phyloP scores from a whole-genome alignment of 1,140 invertebrate genomes.

The Eumeta japonica region DNA sequence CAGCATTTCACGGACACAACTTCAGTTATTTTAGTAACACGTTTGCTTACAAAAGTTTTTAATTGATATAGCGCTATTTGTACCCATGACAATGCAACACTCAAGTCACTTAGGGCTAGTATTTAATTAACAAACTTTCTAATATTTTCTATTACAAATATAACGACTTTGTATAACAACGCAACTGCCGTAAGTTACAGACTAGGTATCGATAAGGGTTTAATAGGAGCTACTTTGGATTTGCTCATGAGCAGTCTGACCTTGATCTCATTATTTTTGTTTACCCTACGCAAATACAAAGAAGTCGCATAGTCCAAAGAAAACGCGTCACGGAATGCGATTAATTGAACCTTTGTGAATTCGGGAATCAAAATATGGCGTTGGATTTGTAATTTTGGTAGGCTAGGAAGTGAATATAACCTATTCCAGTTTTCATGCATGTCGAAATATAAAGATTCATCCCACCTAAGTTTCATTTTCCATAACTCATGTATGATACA shows the following conservation, averaged over 20 bases:
- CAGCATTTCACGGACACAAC: constrained; percentile 7
- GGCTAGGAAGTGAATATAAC: neutral
- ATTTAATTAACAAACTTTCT: too few relatives aligned
- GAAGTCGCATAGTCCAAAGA: too few relatives aligned
- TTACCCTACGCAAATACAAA: too few relatives aligned
- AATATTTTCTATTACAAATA: too few relatives aligned
- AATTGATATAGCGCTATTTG: constrained; percentile 11
- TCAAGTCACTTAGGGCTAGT: constrained; percentile 24
- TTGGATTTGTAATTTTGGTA: constrained; percentile 2
- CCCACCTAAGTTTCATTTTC: constrained; percentile 8
- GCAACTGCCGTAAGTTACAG: constrained; percentile 3
- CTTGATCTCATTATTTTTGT: too few relatives aligned
- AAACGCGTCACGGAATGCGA: too few relatives aligned
- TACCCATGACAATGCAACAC: constrained; percentile 32
- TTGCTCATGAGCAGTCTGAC: too few relatives aligned
- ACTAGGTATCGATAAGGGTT: constrained; percentile 1
- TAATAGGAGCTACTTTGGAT: constrained; percentile 7
- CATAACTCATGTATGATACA: constrained; percentile 10
- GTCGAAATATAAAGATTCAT: too few relatives aligned
- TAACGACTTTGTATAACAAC: constrained; percentile 2
- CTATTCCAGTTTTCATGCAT: constrained; percentile 2
- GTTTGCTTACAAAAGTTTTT: constrained; percentile 34
- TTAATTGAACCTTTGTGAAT: neutral
- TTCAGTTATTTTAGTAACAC: constrained; percentile 27
- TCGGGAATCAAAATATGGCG: neutral